Evolutionary conservation across 2,888 invertebrate genomes (phyloP), one percentile per base, ranked within the genome.

Genomic region (Megaustenia siamemsis): DNA sequence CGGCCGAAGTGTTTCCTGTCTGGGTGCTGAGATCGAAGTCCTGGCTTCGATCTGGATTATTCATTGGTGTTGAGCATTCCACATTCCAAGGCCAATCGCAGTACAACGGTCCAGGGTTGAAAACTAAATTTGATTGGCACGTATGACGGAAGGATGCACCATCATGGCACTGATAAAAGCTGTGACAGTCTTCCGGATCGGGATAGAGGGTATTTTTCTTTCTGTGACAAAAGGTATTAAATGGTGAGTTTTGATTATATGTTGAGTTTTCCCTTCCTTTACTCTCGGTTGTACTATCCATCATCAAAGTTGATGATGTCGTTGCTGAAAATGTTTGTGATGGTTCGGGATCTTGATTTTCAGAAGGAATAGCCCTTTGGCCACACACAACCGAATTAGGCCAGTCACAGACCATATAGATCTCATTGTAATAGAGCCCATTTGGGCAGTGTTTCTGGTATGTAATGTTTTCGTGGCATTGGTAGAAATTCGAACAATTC

Each of bases 1-100:
- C 40, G 2, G 6, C 32, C 8, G 45, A n/a, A 3, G 40, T 38
- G 40, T 38, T 6, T 21, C 43, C 32, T 15, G 10, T 21, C 38
- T 24, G 12, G 21, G 28, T n/a, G 8, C 18, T 15, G 0, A 18
- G 10, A 5, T 18, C 35, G 21, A 5, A 1, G 8, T 28, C 3
- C 10, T 73, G 45, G 28, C 5, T 73, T 73, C 18, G 45, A 45
- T 45, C 8, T 21, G 5, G 18, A 45, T 43, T 45, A 0, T 66
- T 45, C 28, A 3, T 28, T 40, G 43, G 32, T 5, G 5, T 21
- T 0, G 43, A 32, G 49, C 82, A 82, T 21, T 82, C 60, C 1
- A 73, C 82, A 35, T 73, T 71, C 38, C 38, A 60, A 0, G 38
- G 6, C 82, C 82, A 82, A 24, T 82, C 82, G 28, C 82, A 82